These are phyloP conservation scores for Heliothis subflexa DNA, from an alignment of 1,140 invertebrate genomes.

Conservation along the genomic window DNA sequence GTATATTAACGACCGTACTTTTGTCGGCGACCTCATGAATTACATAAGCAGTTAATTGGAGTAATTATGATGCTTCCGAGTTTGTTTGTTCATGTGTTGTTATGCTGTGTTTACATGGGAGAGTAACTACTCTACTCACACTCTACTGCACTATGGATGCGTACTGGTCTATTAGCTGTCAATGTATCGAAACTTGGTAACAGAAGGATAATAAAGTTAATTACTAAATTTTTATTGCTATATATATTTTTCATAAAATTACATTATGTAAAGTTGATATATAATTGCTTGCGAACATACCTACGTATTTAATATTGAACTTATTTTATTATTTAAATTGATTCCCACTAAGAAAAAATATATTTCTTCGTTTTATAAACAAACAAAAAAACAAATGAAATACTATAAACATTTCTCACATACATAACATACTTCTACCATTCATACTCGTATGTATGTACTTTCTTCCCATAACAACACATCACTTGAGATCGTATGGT, in stretches of 20 bases:
- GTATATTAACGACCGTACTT: constrained; percentile 6
- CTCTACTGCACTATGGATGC: not conserved
- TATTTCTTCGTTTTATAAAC: too few species aligned
- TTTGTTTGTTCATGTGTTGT: not conserved
- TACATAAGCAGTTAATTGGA: constrained; percentile 25
- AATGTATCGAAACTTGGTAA: too few species aligned
- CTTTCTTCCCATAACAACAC: not conserved
- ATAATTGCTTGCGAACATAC: too few species aligned
- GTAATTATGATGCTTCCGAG: not conserved
- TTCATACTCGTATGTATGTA: not conserved
- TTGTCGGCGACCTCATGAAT: constrained; percentile 28
- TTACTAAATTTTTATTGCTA: too few species aligned
- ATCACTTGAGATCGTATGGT: not conserved
- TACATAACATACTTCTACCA: not conserved
- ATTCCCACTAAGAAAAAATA: too few species aligned
- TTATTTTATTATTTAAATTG: too few species aligned
- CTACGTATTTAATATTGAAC: too few species aligned
- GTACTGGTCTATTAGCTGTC: not conserved
- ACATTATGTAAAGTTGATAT: too few species aligned
- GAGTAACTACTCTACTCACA: not conserved
- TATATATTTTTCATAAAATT: too few species aligned
- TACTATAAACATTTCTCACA: too few species aligned
- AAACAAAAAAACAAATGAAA: too few species aligned
- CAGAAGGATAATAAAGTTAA: too few species aligned
- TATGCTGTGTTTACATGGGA: not conserved